Conservation (phyloP, 2,113 vertebrate species). For the Maccullochella peelii region DNA sequence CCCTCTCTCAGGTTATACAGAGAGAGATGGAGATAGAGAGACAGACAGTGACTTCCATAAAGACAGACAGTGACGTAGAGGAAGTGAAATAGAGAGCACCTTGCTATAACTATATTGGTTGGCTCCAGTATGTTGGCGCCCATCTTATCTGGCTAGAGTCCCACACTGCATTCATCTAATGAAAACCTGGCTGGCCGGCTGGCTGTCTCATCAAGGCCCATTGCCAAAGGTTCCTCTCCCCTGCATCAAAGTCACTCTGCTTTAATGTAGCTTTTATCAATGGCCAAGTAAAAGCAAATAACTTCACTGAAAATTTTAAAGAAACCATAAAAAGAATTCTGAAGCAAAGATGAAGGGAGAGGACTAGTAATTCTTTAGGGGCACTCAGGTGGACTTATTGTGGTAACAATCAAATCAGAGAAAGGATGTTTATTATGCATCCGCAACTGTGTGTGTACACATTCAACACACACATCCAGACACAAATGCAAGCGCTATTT, state of each 20-base stretch:
- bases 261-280: constrained; percentile 82
- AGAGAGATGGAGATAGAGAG: constrained; percentile 43
- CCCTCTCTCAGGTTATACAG: constrained; percentile 56
- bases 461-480: constrained; percentile 12
- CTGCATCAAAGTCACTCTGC: constrained; percentile 81
- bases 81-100: constrained; percentile 80
- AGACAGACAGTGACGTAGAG: constrained; percentile 74
- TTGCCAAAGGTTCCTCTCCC: constrained; percentile 80
- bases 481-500: constrained; percentile 16
- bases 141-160: constrained; percentile 80
- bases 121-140: constrained; percentile 77
- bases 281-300: constrained; percentile 81
- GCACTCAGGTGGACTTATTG: constrained; percentile 56
- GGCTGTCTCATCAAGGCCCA: constrained; percentile 77
- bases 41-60: constrained; percentile 61
- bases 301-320: constrained; percentile 73
- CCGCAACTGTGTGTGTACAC: neutral
- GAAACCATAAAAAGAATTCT: constrained; percentile 66
- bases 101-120: constrained; percentile 83
- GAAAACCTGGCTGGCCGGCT: constrained; percentile 80
- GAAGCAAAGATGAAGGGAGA: constrained; percentile 66
- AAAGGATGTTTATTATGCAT: constrained; percentile 49
- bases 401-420: constrained; percentile 64
- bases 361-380: constrained; percentile 60
- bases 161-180: constrained; percentile 83